Conservation (phyloP, 2,888 invertebrate species). For the Thymelicus sylvestris region DNA sequence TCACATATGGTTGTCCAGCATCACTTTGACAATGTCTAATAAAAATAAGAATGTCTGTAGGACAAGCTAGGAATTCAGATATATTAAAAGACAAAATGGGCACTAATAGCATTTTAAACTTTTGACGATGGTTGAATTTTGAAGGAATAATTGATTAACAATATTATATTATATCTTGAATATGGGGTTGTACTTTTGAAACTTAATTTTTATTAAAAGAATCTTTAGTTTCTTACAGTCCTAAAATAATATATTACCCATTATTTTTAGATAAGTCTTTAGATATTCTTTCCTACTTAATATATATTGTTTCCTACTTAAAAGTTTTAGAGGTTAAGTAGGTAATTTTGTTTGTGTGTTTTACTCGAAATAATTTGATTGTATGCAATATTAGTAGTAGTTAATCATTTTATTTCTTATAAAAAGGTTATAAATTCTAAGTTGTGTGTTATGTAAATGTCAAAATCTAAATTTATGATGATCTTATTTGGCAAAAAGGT, state of each 20-base stretch:
- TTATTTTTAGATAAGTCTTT: neutral
- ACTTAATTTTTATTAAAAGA: neutral
- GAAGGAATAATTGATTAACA: constrained; percentile 8
- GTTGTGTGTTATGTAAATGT: neutral
- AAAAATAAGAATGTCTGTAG: neutral
- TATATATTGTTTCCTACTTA: constrained; percentile 5
- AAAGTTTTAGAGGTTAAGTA: constrained; percentile 4
- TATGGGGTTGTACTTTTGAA: too few species aligned
- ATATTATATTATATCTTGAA: constrained; percentile 3
- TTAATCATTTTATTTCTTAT: constrained; percentile 6
- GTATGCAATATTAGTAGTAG: constrained; percentile 26
- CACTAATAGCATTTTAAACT: constrained; percentile 20
- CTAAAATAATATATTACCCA: neutral
- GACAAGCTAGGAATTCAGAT: constrained; percentile 5
- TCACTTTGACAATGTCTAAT: neutral
- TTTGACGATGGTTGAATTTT: constrained; percentile 8
- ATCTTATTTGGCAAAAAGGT: neutral
- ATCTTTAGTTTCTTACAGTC: neutral
- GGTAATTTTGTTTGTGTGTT: constrained; percentile 19
- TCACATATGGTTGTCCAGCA: neutral
- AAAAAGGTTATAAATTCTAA: constrained; percentile 1
- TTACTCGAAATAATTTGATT: constrained; percentile 34
- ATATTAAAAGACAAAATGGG: constrained; percentile 28
- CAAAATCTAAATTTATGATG: constrained; percentile 4
- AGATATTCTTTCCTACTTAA: constrained; percentile 5